Conservation (phyloP, 2,888 invertebrate species). For the Acholoe squamosa region DNA sequence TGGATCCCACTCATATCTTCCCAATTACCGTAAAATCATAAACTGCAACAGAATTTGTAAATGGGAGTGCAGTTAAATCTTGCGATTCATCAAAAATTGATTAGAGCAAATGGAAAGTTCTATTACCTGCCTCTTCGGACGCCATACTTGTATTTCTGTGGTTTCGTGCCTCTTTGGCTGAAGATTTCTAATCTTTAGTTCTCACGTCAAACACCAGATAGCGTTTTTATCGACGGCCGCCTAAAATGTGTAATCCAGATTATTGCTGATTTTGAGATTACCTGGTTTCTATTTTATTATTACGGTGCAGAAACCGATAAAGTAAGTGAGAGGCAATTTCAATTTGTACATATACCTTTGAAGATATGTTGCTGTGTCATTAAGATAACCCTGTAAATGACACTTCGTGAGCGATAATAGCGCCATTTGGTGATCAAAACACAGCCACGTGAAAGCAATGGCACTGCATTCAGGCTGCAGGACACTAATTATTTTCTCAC, state of each 20-base stretch:
- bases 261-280: no score
- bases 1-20: not conserved
- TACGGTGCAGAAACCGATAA: no score
- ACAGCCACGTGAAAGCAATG: no score
- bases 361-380: no score
- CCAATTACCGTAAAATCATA: not conserved
- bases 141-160: conserved; percentile 39
- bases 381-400: no score
- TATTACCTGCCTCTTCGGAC: conserved; percentile 55
- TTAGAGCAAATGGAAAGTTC: conserved; percentile 20
- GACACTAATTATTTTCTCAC: no score
- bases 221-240: not conserved
- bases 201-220: not conserved
- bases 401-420: no score
- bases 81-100: not conserved
- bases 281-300: no score
- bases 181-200: conserved; percentile 1
- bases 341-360: no score
- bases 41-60: not conserved
- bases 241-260: not conserved
- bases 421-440: no score
- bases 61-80: not conserved
- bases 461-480: no score
- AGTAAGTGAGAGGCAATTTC: no score
- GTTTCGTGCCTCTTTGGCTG: not conserved